Evolutionary conservation across 1,140 invertebrate species (phyloP).

Genomic region (Achroia grisella): DNA sequence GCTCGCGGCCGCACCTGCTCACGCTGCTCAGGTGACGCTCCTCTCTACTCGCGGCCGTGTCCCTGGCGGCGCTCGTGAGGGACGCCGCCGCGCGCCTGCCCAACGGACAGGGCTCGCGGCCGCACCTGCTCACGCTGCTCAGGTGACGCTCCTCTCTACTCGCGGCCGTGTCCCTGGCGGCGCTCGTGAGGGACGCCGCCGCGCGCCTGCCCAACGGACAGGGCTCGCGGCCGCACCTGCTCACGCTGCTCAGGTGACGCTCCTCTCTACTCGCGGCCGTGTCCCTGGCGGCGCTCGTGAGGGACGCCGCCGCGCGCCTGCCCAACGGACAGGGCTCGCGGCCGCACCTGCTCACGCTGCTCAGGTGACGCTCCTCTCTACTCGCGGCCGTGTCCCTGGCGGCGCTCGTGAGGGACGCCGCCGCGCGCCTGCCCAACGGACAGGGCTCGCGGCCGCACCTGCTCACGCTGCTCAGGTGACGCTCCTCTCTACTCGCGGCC

Average conservation of each 20-base stretch:
- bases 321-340: neutral
- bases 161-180: constrained; percentile 89
- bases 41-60: constrained; percentile 78
- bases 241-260: constrained; percentile 46
- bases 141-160: constrained; percentile 19
- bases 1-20: constrained; percentile 89
- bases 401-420: neutral
- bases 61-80: constrained; percentile 90
- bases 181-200: constrained; percentile 92
- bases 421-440: neutral
- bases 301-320: no score
- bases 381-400: neutral
- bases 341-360: neutral
- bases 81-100: constrained; percentile 94
- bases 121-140: constrained; percentile 81
- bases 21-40: constrained; percentile 42
- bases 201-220: constrained; percentile 95
- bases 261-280: neutral
- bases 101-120: constrained; percentile 93
- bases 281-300: neutral
- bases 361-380: neutral
- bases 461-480: neutral
- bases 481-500: neutral
- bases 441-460: neutral
- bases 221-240: constrained; percentile 91